Conservation (phyloP, 2,113 vertebrate genomes). For the Grus americana region DNA sequence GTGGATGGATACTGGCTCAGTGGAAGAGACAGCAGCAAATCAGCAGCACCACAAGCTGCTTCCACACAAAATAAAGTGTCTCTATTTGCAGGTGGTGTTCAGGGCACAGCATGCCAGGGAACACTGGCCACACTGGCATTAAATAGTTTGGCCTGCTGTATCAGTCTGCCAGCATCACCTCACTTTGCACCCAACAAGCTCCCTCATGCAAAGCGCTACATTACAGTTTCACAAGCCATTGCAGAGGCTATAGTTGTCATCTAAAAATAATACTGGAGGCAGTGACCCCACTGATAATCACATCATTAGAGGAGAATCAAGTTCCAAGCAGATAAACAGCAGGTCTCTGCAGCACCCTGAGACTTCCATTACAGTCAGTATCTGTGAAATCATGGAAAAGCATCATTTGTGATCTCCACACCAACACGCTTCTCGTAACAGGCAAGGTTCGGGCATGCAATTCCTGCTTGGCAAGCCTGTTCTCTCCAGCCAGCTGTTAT, state of each 20-base stretch:
- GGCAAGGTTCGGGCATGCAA: background rate
- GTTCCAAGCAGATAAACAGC: background rate
- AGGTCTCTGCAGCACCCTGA: background rate
- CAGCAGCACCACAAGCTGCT: background rate
- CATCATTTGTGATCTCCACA: background rate
- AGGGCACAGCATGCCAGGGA: background rate
- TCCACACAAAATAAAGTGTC: background rate
- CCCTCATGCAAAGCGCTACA: background rate
- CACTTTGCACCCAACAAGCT: background rate
- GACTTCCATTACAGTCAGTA: background rate
- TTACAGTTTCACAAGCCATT: background rate
- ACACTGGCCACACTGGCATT: background rate
- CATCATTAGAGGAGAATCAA: background rate
- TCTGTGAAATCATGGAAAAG: background rate
- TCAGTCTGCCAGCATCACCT: background rate
- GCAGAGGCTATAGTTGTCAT: background rate
- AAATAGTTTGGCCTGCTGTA: background rate
- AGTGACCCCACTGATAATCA: background rate
- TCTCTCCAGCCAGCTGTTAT: constrained; percentile 12
- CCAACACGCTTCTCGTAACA: background rate
- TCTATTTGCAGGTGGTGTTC: background rate
- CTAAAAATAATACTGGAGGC: constrained; percentile 17
- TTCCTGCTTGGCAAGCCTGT: background rate
- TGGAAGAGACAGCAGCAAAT: background rate
- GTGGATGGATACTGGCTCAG: background rate